Percentiles rank a stretch among this genome's conserved stretches.
phyloP scores from a whole-genome alignment of 2,888 invertebrate species.

The Corbicula japonica region DNA sequence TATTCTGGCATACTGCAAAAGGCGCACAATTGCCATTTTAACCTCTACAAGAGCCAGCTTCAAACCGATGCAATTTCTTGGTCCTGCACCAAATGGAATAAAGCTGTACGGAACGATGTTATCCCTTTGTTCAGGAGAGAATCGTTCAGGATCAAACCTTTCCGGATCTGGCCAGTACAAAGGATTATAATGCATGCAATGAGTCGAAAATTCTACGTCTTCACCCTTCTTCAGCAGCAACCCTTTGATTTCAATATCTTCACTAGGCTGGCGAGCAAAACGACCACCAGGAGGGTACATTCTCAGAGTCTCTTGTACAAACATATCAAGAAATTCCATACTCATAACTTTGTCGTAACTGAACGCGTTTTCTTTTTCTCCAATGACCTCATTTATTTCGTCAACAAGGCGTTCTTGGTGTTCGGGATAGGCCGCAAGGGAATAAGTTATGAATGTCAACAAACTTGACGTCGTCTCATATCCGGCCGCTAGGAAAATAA shows the following conservation, averaged over 20 bases:
- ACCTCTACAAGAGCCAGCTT: conserved; percentile 72
- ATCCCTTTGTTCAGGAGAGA: conserved; percentile 51
- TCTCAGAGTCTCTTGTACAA: conserved; percentile 65
- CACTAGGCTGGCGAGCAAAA: conserved; percentile 42
- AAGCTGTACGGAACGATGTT: conserved; percentile 64
- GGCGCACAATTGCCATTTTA: conserved; percentile 67
- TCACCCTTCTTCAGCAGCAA: conserved; percentile 58
- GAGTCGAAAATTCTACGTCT: conserved; percentile 55
- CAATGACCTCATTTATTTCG: conserved; percentile 58
- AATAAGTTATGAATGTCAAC: conserved; percentile 86
- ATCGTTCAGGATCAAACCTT: conserved; percentile 70
- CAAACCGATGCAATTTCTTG: conserved; percentile 78
- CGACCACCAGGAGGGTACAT: conserved; percentile 61
- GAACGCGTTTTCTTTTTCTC: conserved; percentile 16
- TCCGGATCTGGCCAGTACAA: conserved; percentile 69
- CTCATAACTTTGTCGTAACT: conserved; percentile 61
- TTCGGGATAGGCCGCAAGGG: conserved; percentile 86
- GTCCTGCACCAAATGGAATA: conserved; percentile 78
- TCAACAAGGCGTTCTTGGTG: conserved; percentile 82
- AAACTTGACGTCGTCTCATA: conserved; percentile 88
- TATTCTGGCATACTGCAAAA: conserved; percentile 68
- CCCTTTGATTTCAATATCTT: conserved; percentile 57
- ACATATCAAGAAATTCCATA: conserved; percentile 64
- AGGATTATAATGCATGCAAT: conserved; percentile 61
- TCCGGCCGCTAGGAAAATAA: conserved; percentile 87